These are phyloP conservation scores for Uloborus diversus DNA, from an alignment of 1,140 invertebrate genomes.

Conservation along the genomic window DNA sequence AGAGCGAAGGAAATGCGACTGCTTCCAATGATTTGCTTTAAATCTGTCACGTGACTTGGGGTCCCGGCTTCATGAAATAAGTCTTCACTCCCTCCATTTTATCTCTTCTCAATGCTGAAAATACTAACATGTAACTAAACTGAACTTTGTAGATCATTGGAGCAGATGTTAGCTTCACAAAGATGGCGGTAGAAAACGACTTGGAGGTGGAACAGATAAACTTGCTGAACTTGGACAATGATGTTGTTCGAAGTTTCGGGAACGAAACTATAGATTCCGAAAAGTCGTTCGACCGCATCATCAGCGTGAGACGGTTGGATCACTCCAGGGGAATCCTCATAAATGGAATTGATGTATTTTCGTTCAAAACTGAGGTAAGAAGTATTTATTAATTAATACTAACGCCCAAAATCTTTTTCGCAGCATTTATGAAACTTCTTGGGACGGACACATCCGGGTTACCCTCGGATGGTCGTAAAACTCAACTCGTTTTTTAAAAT, in stretches of 20 bases:
- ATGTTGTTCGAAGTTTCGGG: conserved; percentile 9
- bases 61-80: too few relatives aligned
- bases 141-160: conserved; percentile 8
- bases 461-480: too few relatives aligned
- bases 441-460: not conserved
- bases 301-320: not conserved
- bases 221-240: not conserved
- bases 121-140: not conserved
- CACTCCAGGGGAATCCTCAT: not conserved
- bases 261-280: conserved; percentile 14
- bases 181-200: not conserved
- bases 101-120: too few relatives aligned
- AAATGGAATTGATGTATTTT: conserved; percentile 1
- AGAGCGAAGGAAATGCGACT: too few relatives aligned
- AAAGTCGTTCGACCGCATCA: not conserved
- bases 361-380: not conserved
- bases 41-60: too few relatives aligned
- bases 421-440: not conserved
- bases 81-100: too few relatives aligned
- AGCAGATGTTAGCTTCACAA: not conserved
- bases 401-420: not conserved
- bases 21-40: too few relatives aligned
- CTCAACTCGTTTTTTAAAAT: too few relatives aligned
- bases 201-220: not conserved
- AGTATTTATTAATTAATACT: not conserved